Percentiles rank a stretch among this genome's conserved stretches.
Conservation (phyloP, 1,140 invertebrate species). For the Monomorium pharaonis region DNA sequence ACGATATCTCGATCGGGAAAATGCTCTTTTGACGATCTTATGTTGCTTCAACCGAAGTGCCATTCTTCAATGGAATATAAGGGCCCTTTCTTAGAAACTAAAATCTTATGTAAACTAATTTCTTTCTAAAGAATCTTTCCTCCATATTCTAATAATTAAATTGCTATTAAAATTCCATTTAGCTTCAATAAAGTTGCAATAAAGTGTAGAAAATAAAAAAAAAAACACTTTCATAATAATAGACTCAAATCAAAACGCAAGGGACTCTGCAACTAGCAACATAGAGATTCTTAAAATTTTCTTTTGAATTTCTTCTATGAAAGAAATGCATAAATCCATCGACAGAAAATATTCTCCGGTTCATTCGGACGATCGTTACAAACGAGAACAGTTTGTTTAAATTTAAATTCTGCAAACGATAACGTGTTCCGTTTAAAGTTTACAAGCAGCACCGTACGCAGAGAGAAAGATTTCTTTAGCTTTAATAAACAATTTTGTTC, state of each 20-base stretch:
- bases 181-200: not conserved
- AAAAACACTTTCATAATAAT: not conserved
- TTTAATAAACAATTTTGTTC: too few relatives aligned
- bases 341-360: constrained; percentile 1
- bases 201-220: not conserved
- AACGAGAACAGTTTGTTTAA: not conserved
- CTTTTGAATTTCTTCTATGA: not conserved
- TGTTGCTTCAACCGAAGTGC: constrained; percentile 41
- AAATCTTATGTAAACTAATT: constrained; percentile 21
- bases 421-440: not conserved
- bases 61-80: constrained; percentile 70
- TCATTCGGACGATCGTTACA: not conserved
- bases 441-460: not conserved
- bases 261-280: not conserved
- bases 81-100: constrained; percentile 64
- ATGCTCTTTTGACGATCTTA: not conserved
- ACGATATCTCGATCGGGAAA: constrained; percentile 40
- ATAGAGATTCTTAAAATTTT: constrained; percentile 22
- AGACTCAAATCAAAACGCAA: constrained; percentile 2
- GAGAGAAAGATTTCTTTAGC: too few relatives aligned
- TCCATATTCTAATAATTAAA: not conserved
- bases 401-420: not conserved
- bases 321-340: not conserved
- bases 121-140: not conserved
- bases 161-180: not conserved